phyloP scores from a whole-genome alignment of 2,113 vertebrate species.

The Scomber scombrus region DNA sequence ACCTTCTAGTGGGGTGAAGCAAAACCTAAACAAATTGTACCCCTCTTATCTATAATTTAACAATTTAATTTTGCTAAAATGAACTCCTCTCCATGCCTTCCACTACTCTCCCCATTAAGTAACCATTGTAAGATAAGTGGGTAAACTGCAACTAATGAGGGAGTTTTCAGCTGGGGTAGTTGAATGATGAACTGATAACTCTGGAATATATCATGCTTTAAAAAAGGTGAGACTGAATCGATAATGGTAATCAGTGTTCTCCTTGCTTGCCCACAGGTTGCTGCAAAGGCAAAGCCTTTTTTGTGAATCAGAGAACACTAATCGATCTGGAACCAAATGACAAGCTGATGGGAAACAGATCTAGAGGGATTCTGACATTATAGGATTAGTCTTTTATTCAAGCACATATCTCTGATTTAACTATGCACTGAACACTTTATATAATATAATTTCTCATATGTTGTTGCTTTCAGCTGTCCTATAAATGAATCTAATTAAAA shows the following conservation, averaged over 20 bases:
- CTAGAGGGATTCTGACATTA: conserved; percentile 50
- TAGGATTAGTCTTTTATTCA: conserved; percentile 61
- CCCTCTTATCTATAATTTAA: conserved; percentile 69
- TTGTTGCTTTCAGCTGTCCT: background rate
- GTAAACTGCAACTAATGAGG: conserved; percentile 33
- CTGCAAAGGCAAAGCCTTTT: conserved; percentile 43
- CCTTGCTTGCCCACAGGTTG: conserved; percentile 31
- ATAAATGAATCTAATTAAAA: background rate
- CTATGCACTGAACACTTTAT: background rate
- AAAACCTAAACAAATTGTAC: conserved; percentile 48
- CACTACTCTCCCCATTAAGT: conserved; percentile 42
- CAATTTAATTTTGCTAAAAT: conserved; percentile 66
- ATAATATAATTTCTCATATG: background rate
- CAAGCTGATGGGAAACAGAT: conserved; percentile 58
- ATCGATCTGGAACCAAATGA: conserved; percentile 42
- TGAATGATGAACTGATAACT: conserved; percentile 64
- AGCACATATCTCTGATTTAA: conserved; percentile 28
- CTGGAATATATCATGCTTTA: conserved; percentile 71
- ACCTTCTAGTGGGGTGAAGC: conserved; percentile 40
- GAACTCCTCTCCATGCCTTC: conserved; percentile 30
- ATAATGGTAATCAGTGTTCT: conserved; percentile 66
- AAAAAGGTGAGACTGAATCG: conserved; percentile 60
- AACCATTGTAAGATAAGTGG: conserved; percentile 51
- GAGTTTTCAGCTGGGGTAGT: conserved; percentile 13
- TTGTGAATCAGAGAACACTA: conserved; percentile 28